phyloP scores from a whole-genome alignment of 2,888 invertebrate genomes.

The Tachina fera region DNA sequence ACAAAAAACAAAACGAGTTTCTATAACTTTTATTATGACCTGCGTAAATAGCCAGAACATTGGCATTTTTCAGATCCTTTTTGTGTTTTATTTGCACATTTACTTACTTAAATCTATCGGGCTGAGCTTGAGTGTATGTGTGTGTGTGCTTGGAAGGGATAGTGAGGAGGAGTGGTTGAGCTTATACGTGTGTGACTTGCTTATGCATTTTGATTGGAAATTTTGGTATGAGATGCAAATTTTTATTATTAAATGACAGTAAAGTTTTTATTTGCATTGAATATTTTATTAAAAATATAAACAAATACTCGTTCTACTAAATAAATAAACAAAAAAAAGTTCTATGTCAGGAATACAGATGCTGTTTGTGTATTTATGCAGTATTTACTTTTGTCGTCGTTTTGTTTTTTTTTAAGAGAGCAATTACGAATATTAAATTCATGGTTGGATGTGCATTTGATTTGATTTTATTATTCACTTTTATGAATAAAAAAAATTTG shows the following conservation, averaged over 20 bases:
- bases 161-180: not conserved
- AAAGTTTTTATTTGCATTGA: conserved; percentile 58
- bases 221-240: conserved; percentile 43
- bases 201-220: conserved; percentile 5
- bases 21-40: conserved; percentile 56
- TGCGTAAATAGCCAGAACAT: conserved; percentile 67
- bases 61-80: conserved; percentile 65
- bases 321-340: conserved; percentile 29
- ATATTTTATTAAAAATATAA: conserved; percentile 60
- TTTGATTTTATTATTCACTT: conserved; percentile 21
- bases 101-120: conserved; percentile 21
- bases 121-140: too few species aligned
- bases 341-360: not conserved
- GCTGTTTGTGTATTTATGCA: conserved; percentile 1
- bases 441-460: conserved; percentile 38
- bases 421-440: conserved; percentile 49
- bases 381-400: conserved; percentile 6
- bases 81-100: conserved; percentile 43
- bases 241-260: conserved; percentile 71
- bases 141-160: too few species aligned
- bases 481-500: not conserved
- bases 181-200: not conserved
- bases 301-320: conserved; percentile 21
- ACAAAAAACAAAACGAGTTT: conserved; percentile 1
- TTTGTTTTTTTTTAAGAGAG: conserved; percentile 15